Evolutionary conservation across 2,888 invertebrate genomes (phyloP).

Genomic region (Trichacis sp.): DNA sequence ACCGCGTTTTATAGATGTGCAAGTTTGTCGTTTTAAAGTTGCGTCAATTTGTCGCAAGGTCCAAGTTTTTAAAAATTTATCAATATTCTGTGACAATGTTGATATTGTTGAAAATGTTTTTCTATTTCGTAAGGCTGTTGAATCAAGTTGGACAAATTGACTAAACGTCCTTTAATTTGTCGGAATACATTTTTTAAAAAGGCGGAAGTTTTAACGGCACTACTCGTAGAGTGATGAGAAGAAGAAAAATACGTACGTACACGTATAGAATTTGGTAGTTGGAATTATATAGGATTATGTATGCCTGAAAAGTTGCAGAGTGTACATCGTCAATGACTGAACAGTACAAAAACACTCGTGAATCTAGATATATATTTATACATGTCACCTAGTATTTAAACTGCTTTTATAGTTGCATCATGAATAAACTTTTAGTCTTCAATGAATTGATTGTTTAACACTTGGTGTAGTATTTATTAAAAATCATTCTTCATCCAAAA

Average conservation of each 20-base stretch:
- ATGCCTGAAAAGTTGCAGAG: conserved; percentile 37
- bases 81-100: too few relatives aligned
- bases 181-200: not conserved
- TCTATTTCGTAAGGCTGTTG: not conserved
- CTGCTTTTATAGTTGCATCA: conserved; percentile 59
- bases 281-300: too few relatives aligned
- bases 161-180: not conserved
- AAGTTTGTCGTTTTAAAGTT: not conserved
- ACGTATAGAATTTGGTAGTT: not conserved
- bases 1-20: too few relatives aligned
- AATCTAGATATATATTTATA: conserved; percentile 65
- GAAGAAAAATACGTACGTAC: too few relatives aligned
- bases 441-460: not conserved
- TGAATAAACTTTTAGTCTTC: conserved; percentile 49
- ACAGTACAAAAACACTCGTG: conserved; percentile 64
- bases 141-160: not conserved
- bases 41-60: conserved; percentile 6
- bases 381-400: conserved; percentile 57
- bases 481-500: too few relatives aligned
- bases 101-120: not conserved
- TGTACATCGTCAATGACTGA: conserved; percentile 63
- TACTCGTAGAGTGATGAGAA: not conserved
- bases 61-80: not conserved
- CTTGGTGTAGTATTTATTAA: too few relatives aligned
- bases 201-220: not conserved